These are phyloP conservation scores for Catharus minimus DNA, from an alignment of 2,113 vertebrate species.

Conservation along the genomic window DNA sequence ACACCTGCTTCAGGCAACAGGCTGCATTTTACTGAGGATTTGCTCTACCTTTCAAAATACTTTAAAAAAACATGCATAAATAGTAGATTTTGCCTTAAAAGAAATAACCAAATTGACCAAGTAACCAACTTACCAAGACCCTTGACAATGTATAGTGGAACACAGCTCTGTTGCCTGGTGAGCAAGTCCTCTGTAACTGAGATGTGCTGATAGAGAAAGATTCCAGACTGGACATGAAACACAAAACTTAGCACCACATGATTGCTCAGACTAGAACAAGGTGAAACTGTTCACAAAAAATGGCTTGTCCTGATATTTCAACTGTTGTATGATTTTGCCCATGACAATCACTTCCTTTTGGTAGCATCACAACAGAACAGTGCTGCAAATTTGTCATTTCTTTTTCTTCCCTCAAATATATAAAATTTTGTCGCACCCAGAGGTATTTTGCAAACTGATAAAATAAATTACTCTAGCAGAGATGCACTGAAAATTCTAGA, in stretches of 20 bases:
- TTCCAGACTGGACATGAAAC: neutral
- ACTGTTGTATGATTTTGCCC: neutral
- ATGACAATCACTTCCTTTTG: neutral
- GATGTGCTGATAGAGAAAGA: neutral
- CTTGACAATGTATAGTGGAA: neutral
- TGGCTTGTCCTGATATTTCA: fast-evolving
- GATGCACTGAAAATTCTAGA: neutral
- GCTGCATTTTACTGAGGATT: neutral
- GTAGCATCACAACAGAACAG: neutral
- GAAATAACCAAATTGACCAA: neutral
- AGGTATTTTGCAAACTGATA: neutral
- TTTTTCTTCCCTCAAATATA: neutral
- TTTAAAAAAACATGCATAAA: neutral
- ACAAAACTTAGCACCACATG: fast-evolving
- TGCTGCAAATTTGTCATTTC: neutral
- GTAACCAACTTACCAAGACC: neutral
- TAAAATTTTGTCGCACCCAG: neutral
- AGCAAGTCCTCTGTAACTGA: neutral
- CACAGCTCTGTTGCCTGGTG: neutral
- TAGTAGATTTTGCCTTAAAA: neutral
- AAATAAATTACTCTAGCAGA: neutral
- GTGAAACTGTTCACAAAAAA: neutral
- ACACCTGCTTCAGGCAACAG: fast-evolving
- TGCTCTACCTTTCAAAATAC: neutral
- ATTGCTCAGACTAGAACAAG: neutral